Evolutionary conservation across 2,797 vertebrate species (phyloP), one percentile per base, ranked within the genome.

Genomic region (Chloroceryle amazona): DNA sequence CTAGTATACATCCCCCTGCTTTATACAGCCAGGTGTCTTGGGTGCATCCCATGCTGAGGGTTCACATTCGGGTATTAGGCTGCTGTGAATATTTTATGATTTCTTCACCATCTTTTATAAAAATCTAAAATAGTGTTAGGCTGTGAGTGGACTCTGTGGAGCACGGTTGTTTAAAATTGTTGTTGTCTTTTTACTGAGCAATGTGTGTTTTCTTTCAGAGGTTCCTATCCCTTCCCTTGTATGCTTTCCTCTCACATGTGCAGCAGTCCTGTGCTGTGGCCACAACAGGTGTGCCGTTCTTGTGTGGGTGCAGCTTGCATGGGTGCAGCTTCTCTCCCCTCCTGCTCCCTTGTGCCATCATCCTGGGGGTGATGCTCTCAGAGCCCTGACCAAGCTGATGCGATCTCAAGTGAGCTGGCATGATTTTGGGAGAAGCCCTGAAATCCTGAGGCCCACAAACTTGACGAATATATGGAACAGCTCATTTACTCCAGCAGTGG

Each of bases 401-500:
- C 41, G 49, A 41, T 67, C 31, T 71, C 39, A 54, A 12, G 68
- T 31, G 63, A 82, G 47, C 47, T 44, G 60, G 28, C 31, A 65
- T 57, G 49, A 20, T 82, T 61, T 46, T 44, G 52, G 68, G 51
- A 82, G 39, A 80, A 42, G 18, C 58, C 39, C 22, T 86, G 70
- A 74, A 67, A 63, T 42, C n/a, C 60, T 46, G 31, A 29, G 37
- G 46, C 65, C 44, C 47, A 20, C 33, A 28, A 3, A 39, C 0
- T 0, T 22, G 1, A 2, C 13, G 31, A 81, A 28, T 1, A 2
- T 22, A 7, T 4, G 37, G 5, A 11, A 19, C 14, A 47, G 78
- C 46, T 68, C 28, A 0, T 78, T 68, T 88, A 60, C 60, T 35
- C 62, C 84, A 76, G 60, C 73, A 57, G 93, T 3, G 57, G 87